Evolutionary conservation across 2,797 vertebrate genomes (phyloP).

Genomic region (Scolopax bukidnonensis): DNA sequence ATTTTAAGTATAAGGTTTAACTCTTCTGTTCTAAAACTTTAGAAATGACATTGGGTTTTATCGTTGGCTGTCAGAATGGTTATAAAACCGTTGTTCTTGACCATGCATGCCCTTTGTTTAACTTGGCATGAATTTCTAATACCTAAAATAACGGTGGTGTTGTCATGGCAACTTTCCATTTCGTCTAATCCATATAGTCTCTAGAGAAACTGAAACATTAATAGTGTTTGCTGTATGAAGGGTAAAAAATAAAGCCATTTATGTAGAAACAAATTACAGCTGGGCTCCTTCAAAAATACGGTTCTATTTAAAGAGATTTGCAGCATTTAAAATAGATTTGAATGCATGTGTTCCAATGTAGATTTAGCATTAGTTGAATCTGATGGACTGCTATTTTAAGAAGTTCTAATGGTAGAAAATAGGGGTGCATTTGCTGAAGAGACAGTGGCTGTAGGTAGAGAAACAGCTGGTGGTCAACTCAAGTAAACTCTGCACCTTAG

Average conservation of each 20-base stretch:
- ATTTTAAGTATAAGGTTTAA: conserved; percentile 13
- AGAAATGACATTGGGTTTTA: conserved; percentile 52
- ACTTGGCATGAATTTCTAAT: conserved; percentile 74
- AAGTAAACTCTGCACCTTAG: background rate
- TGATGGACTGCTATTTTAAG: conserved; percentile 36
- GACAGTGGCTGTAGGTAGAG: background rate
- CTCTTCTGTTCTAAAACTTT: conserved; percentile 46
- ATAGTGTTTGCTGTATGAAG: conserved; percentile 78
- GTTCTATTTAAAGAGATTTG: conserved; percentile 65
- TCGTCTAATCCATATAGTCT: conserved; percentile 73
- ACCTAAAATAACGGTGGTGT: conserved; percentile 80
- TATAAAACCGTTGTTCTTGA: conserved; percentile 60
- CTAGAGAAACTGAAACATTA: conserved; percentile 77
- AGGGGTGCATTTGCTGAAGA: background rate
- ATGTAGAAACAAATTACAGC: conserved; percentile 67
- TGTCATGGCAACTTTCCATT: conserved; percentile 83
- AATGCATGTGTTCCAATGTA: conserved; percentile 25
- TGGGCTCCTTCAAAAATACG: conserved; percentile 57
- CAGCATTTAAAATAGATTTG: conserved; percentile 66
- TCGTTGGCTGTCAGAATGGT: conserved; percentile 57
- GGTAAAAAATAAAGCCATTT: conserved; percentile 71
- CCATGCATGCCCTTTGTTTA: conserved; percentile 64
- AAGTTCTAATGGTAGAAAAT: background rate
- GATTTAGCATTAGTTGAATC: conserved; percentile 36
- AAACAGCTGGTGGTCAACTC: background rate